Percentiles rank a stretch among this genome's conserved stretches.
Evolutionary conservation across 2,113 vertebrate species (phyloP).

Genomic region (Petromus typicus): DNA sequence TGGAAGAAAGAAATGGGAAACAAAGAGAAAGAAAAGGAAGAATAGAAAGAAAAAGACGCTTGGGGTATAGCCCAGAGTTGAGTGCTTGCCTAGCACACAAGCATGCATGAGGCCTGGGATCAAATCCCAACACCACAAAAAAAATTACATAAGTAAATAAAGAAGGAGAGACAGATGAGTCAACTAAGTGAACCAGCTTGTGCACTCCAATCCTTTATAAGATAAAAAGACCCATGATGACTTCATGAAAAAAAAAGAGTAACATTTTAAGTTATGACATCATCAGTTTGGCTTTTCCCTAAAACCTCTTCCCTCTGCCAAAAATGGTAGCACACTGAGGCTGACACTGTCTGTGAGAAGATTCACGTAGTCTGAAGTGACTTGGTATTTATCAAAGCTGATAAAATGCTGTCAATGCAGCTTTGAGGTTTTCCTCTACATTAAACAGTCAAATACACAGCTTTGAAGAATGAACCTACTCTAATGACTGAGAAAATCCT

Average conservation of each 20-base stretch:
- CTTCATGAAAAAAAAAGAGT: conserved; percentile 58
- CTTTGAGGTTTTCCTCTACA: conserved; percentile 57
- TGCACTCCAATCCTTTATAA: conserved; percentile 25
- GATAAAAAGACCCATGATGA: neutral
- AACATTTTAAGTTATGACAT: conserved; percentile 67
- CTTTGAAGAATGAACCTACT: conserved; percentile 36
- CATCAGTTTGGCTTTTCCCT: conserved; percentile 67
- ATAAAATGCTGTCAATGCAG: conserved; percentile 6
- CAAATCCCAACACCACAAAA: neutral
- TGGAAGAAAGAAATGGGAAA: neutral
- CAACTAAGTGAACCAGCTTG: conserved; percentile 33
- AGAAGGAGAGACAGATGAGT: neutral
- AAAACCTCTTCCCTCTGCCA: conserved; percentile 57
- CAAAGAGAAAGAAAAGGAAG: neutral
- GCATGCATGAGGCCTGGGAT: neutral
- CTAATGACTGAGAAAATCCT: conserved; percentile 38
- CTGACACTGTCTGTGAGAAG: conserved; percentile 56
- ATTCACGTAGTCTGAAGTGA: conserved; percentile 46
- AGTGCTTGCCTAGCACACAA: neutral
- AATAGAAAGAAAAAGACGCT: neutral
- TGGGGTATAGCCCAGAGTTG: neutral
- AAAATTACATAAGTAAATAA: neutral
- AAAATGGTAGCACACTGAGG: conserved; percentile 68
- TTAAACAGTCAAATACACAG: neutral
- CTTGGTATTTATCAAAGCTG: conserved; percentile 10